Percentiles rank a stretch among this genome's conserved stretches.
These are phyloP conservation scores for Lymantria monacha DNA, from an alignment of 2,888 invertebrate species.

Conservation along the genomic window DNA sequence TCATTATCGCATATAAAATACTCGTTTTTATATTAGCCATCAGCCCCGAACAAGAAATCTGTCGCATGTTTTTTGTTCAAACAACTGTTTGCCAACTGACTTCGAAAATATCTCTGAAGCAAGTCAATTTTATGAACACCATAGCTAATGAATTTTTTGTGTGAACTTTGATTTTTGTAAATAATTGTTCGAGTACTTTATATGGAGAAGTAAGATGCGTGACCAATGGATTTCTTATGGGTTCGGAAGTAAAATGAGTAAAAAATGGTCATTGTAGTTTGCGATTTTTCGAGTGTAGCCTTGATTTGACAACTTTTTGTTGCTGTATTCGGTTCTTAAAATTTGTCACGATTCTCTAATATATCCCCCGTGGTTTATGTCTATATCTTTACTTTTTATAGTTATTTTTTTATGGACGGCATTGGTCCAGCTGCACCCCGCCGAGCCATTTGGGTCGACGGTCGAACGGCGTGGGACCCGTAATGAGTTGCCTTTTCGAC, in stretches of 20 bases:
- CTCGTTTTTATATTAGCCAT: too few species aligned
- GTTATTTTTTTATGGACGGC: too few species aligned
- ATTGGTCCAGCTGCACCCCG: too few species aligned
- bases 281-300: constrained; percentile 5
- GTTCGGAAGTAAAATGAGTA: constrained; percentile 2
- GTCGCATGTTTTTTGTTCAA: constrained; percentile 22
- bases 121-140: constrained; percentile 34
- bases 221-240: constrained; percentile 25
- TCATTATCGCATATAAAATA: too few species aligned
- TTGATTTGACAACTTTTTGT: constrained; percentile 8
- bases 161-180: constrained; percentile 22
- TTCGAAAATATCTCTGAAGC: constrained; percentile 18
- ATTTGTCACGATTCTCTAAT: background rate
- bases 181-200: constrained; percentile 16
- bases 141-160: constrained; percentile 34
- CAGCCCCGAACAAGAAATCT: constrained; percentile 9
- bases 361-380: background rate
- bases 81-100: constrained; percentile 27
- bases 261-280: constrained; percentile 10
- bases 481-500: too few species aligned
- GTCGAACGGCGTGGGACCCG: too few species aligned
- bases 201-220: constrained; percentile 27
- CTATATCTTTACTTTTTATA: background rate
- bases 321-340: background rate
- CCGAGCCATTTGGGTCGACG: too few species aligned